Evolutionary conservation across 2,888 invertebrate genomes (phyloP), one percentile per base, ranked within the genome.

Genomic region (Pterostichus madidus): DNA sequence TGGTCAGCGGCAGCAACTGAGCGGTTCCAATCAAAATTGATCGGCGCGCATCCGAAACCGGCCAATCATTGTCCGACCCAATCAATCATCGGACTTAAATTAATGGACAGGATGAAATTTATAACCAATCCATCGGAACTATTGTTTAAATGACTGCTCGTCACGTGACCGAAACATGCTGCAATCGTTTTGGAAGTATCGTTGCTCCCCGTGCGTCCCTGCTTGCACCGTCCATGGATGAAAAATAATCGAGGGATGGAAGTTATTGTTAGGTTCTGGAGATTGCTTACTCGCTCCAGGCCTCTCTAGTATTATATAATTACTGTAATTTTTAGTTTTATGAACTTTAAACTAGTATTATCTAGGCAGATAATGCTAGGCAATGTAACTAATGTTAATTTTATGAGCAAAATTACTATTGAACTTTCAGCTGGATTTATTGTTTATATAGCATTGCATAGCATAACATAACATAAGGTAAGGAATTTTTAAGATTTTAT

Each of bases 101-200:
- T 83, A 83, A 83, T 83, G 81, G 73, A 83, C 77, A 83, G 83
- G 83, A 83, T 83, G 81, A 81, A 81, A 81, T 81, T 81, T 81
- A 83, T 83, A 77, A 77, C 76, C 77, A 83, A 83, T 83, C 83
- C 77, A 77, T 83, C 83, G 77, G 77, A 83, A 83, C 83, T 83
- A 83, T 83, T 83, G 83, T 83, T 83, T 83, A 83, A 68, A 83
- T 83, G 77, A 77, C 76, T 77, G 64, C 35, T 35, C 59, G 75
- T 81, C 81, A 81, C 81, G 81, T 71, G 68, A 71, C 17, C 44
- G 44, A 44, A 71, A 71, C 52, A 75, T 75, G 75, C 75, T 15
- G 75, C 53, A 71, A 71, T 35, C 64, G 31, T 31, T 64, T 64
- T 24, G 59, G 59, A 11, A 24, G n/a, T 56, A 15, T 13, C 0